A percentile compares a stretch with the other conserved stretches of the same genome.
These are phyloP conservation scores for Argyrosomus japonicus DNA, from an alignment of 2,113 vertebrate species.

Conservation along the genomic window DNA sequence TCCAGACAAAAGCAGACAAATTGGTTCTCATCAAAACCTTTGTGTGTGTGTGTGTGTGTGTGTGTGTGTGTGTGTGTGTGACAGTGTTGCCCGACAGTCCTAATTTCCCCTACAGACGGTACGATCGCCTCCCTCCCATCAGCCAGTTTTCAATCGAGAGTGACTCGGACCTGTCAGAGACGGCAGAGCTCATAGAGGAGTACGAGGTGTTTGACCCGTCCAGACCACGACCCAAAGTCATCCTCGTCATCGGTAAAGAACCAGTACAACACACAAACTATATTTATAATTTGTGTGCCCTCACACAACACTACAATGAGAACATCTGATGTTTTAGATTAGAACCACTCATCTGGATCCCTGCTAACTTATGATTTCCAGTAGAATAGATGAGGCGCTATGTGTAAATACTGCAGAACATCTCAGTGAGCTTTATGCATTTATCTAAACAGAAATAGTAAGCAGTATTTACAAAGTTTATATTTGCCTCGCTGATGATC, in stretches of 20 bases:
- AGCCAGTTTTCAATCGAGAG: slow-evolving; percentile 99
- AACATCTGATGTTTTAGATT: background rate
- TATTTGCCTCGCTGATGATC: slow-evolving; percentile 19
- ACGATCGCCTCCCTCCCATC: slow-evolving; percentile 97
- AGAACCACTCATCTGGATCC: background rate
- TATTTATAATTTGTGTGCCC: background rate
- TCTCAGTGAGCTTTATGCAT: background rate
- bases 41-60: slow-evolving; percentile 30
- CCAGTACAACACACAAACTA: background rate
- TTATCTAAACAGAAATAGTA: slow-evolving; percentile 15
- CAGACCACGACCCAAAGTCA: slow-evolving; percentile 93
- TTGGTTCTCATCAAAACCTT: background rate
- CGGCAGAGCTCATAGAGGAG: slow-evolving; percentile 97
- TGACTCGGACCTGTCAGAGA: slow-evolving; percentile 97
- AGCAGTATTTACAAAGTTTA: slow-evolving; percentile 5
- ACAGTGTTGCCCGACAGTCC: slow-evolving; percentile 96
- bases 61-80: slow-evolving; percentile 37
- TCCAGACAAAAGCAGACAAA: background rate
- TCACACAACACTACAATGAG: background rate
- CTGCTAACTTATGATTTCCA: slow-evolving; percentile 23
- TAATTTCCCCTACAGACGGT: slow-evolving; percentile 94
- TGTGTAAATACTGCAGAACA: slow-evolving; percentile 23
- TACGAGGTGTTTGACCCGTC: slow-evolving; percentile 96
- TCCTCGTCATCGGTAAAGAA: slow-evolving; percentile 94
- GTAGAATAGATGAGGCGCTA: background rate